phyloP scores from a whole-genome alignment of 2,113 vertebrate species.

The Hippocampus barbouri region DNA sequence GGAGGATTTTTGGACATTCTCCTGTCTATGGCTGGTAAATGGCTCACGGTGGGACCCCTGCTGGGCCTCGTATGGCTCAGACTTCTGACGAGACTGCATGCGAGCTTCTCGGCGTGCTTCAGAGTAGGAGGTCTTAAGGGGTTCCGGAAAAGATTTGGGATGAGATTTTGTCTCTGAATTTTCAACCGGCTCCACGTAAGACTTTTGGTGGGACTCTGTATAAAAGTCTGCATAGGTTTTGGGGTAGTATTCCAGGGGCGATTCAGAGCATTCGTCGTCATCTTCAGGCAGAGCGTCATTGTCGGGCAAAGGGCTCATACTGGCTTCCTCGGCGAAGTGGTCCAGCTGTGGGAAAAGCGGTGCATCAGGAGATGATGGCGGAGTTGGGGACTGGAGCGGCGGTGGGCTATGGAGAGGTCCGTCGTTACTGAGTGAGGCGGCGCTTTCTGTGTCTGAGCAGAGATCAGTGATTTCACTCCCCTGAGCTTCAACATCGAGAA shows the following conservation, averaged over 20 bases:
- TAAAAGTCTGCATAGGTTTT: conserved; percentile 64
- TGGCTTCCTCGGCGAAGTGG: conserved; percentile 56
- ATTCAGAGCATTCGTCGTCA: conserved; percentile 56
- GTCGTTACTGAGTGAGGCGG: conserved; percentile 68
- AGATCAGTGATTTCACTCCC: conserved; percentile 51
- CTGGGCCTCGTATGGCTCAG: conserved; percentile 11
- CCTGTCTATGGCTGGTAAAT: conserved; percentile 35
- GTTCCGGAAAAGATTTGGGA: conserved; percentile 54
- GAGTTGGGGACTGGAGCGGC: conserved; percentile 61
- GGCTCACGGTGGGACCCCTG: conserved; percentile 23
- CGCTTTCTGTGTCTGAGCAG: conserved; percentile 68
- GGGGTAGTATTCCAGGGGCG: conserved; percentile 39
- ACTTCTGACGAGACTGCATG: conserved; percentile 19
- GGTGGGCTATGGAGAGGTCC: conserved; percentile 68
- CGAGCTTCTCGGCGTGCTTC: conserved; percentile 44
- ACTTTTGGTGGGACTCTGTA: conserved; percentile 54
- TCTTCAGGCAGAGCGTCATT: conserved; percentile 51
- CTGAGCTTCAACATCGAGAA: conserved; percentile 42
- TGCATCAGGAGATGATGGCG: conserved; percentile 58
- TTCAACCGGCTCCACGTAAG: conserved; percentile 36
- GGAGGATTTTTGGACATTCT: conserved; percentile 37
- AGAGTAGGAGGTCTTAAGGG: conserved; percentile 50
- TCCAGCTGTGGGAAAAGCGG: conserved; percentile 57
- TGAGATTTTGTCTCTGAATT: conserved; percentile 51
- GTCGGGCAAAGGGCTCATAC: conserved; percentile 55